These are phyloP conservation scores for Orestias chungarensis DNA, from an alignment of 2,797 vertebrate genomes.

Conservation along the genomic window DNA sequence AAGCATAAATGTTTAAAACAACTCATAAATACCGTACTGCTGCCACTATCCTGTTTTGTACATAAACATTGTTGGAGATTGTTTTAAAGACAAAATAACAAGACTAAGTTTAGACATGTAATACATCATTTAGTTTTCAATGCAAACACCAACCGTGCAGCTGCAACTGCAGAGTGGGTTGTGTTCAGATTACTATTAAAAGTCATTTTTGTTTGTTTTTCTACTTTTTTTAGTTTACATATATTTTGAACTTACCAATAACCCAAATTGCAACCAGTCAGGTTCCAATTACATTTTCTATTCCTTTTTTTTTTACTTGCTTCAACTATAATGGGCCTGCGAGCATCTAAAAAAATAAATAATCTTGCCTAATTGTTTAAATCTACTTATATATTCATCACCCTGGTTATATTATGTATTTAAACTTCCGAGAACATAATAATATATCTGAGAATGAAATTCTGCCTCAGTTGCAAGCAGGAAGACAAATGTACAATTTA, in stretches of 20 bases:
- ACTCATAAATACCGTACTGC: neutral
- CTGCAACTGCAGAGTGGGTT: neutral
- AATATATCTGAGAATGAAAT: neutral
- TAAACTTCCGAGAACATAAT: neutral
- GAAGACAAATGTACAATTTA: neutral
- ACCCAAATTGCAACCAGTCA: neutral
- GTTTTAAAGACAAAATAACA: neutral
- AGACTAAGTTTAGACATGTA: neutral
- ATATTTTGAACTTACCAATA: neutral
- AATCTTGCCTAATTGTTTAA: neutral
- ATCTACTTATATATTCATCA: neutral
- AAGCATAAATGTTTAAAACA: neutral
- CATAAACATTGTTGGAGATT: neutral
- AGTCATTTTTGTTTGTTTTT: neutral
- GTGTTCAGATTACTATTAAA: neutral
- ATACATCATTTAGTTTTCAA: neutral
- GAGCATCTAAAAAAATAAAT: too few relatives aligned
- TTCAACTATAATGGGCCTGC: too few relatives aligned
- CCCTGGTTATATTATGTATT: neutral
- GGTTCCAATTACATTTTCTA: too few relatives aligned
- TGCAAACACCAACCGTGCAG: neutral
- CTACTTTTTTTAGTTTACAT: too few relatives aligned
- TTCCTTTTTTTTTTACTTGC: too few relatives aligned
- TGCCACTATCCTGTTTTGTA: neutral
- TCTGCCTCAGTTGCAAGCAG: neutral